Base-by-base conservation (phyloP, 2,113 vertebrate genomes). In the Paradoxurus hermaphroditus region DNA sequence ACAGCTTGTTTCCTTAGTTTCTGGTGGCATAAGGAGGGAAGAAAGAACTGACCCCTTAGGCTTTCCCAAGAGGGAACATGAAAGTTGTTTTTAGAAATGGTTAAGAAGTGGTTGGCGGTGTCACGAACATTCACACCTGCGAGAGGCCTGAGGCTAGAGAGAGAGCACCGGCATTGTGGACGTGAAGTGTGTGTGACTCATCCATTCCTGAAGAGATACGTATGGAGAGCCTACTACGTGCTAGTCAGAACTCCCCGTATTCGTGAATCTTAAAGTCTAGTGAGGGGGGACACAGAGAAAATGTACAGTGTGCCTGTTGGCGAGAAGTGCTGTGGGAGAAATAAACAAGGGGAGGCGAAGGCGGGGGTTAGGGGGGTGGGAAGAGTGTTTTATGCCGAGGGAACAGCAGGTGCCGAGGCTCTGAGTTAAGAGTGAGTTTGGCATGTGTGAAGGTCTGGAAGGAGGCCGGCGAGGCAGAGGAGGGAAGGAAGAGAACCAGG, bases 221-320 rank as follows among this genome's bases (percentile, higher is more conserved):
- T 73, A 29, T 9, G 36, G 65, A 90, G 79, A 14, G 67, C 65
- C n/a, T n/a, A 27, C 73, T 86, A 1, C 3, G 59, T 41, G 19
- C 19, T 27, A 3, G 41, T 68, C 67, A 51, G 27, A 88, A 67
- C 29, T n/a, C 77, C 36, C 19, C 41, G 31, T 5, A 7, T 41
- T 73, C 56, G 2, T 4, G 4, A 65, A 8, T 56, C 59, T 70
- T 84, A 25, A 83, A 18, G 63, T 70, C 73, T 23, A 39, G 31
- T 9, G 27, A 59, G 6, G 11, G 56, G 67, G 82, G 44, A 68
- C 53, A 63, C 18, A 25, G 41, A 44, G 36, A 72, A 62, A 29
- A n/a, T 23, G 4, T 3, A 7, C 4, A 1, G 15, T 0, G 2
- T 41, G 70, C 31, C 18, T 0, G 6, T 14, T 7, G 65, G 21